Percentiles rank a stretch among this genome's conserved stretches.
Conservation (phyloP, 2,113 vertebrate genomes). For the Argyrosomus japonicus region DNA sequence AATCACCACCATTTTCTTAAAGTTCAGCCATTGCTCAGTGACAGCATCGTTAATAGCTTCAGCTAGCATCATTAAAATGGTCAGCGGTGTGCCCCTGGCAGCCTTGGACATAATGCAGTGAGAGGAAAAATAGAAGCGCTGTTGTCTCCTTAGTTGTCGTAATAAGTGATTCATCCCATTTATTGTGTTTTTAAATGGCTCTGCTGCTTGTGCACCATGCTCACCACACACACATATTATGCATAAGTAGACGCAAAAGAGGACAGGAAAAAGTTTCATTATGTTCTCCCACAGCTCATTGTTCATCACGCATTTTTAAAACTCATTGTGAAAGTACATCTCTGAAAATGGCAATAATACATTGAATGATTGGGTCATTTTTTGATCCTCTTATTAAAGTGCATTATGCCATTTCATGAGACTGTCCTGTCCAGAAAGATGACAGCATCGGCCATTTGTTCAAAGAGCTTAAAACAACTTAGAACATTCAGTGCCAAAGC, state of each 20-base stretch:
- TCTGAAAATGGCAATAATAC: constrained; percentile 25
- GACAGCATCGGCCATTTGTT: background rate
- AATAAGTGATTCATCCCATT: constrained; percentile 50
- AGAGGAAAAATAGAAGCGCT: constrained; percentile 9
- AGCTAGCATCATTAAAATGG: constrained; percentile 39
- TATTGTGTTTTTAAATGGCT: constrained; percentile 46
- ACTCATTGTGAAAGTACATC: background rate
- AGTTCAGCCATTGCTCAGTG: constrained; percentile 28
- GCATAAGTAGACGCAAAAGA: constrained; percentile 23
- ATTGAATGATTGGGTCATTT: background rate
- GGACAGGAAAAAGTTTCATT: constrained; percentile 8
- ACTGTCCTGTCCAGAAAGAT: constrained; percentile 8
- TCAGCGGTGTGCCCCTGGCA: constrained; percentile 1
- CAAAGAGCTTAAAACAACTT: constrained; percentile 1
- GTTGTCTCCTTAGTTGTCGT: constrained; percentile 34
- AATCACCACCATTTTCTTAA: constrained; percentile 28
- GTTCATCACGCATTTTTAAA: background rate
- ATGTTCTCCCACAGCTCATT: background rate
- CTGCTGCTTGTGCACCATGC: background rate
- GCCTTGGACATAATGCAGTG: constrained; percentile 22
- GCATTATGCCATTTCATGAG: constrained; percentile 16
- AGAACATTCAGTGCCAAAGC: background rate
- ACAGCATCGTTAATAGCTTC: constrained; percentile 25
- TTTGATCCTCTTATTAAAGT: constrained; percentile 35
- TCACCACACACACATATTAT: background rate